A percentile compares a stretch with the other conserved stretches of the same genome.
phyloP scores from a whole-genome alignment of 2,888 invertebrate species.

The Tenodera sinensis region DNA sequence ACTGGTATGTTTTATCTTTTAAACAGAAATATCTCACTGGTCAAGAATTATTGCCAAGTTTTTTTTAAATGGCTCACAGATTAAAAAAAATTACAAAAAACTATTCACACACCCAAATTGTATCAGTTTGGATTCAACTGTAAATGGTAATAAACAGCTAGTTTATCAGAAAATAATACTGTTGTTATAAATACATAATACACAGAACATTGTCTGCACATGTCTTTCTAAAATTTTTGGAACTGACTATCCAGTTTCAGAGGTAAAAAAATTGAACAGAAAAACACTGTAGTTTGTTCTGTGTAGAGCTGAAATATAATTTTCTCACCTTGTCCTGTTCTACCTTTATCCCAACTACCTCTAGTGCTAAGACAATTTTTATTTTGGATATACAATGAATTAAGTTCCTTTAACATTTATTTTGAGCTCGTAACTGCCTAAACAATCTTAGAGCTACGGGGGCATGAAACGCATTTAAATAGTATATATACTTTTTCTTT shows the following conservation, averaged over 20 bases:
- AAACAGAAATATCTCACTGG: conserved; percentile 31
- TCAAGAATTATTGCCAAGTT: conserved; percentile 30
- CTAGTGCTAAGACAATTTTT: no score
- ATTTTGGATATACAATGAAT: no score
- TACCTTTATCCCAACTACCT: not conserved
- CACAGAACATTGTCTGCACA: not conserved
- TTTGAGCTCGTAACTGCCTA: no score
- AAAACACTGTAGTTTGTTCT: not conserved
- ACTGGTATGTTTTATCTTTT: conserved; percentile 34
- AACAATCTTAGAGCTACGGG: no score
- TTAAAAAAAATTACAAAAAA: conserved; percentile 23
- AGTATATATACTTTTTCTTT: no score
- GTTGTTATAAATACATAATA: not conserved
- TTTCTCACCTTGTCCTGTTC: not conserved
- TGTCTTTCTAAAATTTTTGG: not conserved
- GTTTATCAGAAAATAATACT: conserved; percentile 37
- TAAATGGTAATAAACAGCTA: conserved; percentile 39
- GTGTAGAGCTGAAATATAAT: not conserved
- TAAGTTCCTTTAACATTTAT: no score
- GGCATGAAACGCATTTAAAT: no score
- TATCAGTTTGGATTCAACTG: conserved; percentile 37
- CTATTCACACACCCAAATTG: conserved; percentile 36
- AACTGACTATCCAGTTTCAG: not conserved
- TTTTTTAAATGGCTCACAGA: conserved; percentile 33
- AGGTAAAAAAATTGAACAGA: not conserved